Evolutionary conservation across 2,888 invertebrate species (phyloP), one percentile per base, ranked within the genome.

Genomic region (Phorcus lineatus): DNA sequence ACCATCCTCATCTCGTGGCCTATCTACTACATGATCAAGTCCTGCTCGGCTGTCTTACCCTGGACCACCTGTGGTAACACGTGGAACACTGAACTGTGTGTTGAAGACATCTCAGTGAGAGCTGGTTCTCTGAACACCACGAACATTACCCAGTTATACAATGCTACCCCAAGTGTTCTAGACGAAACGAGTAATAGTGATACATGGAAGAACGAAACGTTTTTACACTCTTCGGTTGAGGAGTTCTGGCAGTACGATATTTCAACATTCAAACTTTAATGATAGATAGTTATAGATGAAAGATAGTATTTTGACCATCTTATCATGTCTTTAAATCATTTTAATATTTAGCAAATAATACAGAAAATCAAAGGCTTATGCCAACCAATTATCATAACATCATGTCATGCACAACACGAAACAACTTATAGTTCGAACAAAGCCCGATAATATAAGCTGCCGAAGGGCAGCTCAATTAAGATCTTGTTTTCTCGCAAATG

Each of bases 1-100:
- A 77, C 22, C 54, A 77, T 77, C 22, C 17, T 80, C 16, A 54
- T 80, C 7, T 31, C 66, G 11, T 80, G 77, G 75, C 47, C 66
- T 3, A 55, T 80, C 17, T 77, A 80, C 53, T 80, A 80, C 57
- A 57, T 78, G 19, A 57, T 19, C 7, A 31, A 55, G 24, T 80
- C 80, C 31, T 77, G 53, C 47, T 66, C 19, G 17, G n/a, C 78
- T 16, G 47, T 22, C 17, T 40, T 80, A 11, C 80, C 80, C 17
- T 80, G 80, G 77, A 77, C 80, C 24, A 78, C 77, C 7, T 80
- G 80, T 53, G 80, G 66, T 13, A 78, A 80, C 16, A 9, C 19
- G 31, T 80, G 80, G 80, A 80, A 80, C 54, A 80, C 80, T 16
- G 52, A 79, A 17, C 19, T 52, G 47, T 78, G 78, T 53, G 62